phyloP scores from a whole-genome alignment of 2,113 vertebrate genomes.

The Amblyornis subalaris region DNA sequence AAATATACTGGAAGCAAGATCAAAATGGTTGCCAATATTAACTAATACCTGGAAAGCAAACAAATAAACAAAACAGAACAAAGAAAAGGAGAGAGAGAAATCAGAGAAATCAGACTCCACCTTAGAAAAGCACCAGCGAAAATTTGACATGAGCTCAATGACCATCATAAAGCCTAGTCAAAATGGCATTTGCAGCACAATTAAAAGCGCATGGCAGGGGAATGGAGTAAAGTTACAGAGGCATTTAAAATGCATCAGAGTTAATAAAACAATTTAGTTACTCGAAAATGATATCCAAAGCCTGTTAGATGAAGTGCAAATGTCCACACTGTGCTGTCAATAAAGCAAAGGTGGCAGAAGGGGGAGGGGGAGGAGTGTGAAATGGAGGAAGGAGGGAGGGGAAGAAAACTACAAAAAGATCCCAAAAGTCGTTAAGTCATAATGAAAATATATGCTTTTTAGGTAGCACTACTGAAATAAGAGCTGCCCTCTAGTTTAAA shows the following conservation, averaged over 20 bases:
- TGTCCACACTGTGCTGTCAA: background rate
- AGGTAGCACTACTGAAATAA: background rate
- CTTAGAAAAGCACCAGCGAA: background rate
- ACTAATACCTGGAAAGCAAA: conserved; percentile 90
- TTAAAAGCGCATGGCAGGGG: background rate
- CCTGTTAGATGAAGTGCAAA: background rate
- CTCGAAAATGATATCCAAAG: background rate
- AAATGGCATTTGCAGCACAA: conserved; percentile 26
- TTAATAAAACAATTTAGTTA: conserved; percentile 41
- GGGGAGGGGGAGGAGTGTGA: background rate
- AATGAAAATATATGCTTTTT: background rate
- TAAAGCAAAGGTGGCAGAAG: background rate
- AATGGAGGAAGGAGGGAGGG: background rate
- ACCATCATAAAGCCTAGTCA: background rate
- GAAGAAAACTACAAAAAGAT: background rate
- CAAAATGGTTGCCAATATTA: conserved; percentile 98
- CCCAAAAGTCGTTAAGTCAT: background rate
- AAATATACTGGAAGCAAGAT: conserved; percentile 96
- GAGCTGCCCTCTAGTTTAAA: background rate
- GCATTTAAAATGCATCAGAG: background rate
- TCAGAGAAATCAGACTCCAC: conserved; percentile 8
- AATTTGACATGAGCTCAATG: background rate
- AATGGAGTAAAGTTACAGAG: background rate
- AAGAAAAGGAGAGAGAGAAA: background rate
- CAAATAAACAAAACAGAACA: background rate